phyloP scores from a whole-genome alignment of 2,113 vertebrate genomes.

The Hippocampus zosterae region DNA sequence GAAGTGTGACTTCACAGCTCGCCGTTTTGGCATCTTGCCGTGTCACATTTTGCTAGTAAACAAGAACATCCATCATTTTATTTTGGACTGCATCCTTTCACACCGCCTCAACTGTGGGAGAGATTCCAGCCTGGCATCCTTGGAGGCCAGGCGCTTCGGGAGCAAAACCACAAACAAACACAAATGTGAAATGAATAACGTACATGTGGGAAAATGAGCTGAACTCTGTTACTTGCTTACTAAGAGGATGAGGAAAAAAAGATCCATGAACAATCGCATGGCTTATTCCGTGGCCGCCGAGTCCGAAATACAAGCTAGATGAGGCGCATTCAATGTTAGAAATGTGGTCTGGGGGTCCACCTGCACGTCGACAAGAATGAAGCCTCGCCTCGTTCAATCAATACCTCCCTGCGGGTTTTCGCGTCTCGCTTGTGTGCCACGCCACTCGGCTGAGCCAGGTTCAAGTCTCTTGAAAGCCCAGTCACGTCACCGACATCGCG shows the following conservation, averaged over 20 bases:
- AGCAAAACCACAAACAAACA: not conserved
- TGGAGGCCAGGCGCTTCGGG: not conserved
- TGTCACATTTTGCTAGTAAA: not conserved
- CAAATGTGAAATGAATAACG: not conserved
- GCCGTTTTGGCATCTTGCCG: too few relatives aligned
- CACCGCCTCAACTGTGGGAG: not conserved
- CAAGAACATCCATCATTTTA: not conserved
- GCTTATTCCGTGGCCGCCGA: not conserved
- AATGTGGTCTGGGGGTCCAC: too few relatives aligned
- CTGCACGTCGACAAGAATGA: too few relatives aligned
- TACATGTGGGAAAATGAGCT: not conserved
- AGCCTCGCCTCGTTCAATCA: too few relatives aligned
- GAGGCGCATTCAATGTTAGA: too few relatives aligned
- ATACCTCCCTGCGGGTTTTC: too few relatives aligned
- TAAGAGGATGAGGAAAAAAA: not conserved
- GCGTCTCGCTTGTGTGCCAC: too few relatives aligned
- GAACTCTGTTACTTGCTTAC: not conserved
- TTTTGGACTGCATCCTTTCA: not conserved
- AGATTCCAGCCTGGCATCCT: not conserved
- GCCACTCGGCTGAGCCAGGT: too few relatives aligned
- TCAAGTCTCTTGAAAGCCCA: too few relatives aligned
- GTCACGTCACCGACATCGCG: too few relatives aligned
- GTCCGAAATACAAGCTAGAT: too few relatives aligned
- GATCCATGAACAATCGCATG: not conserved
- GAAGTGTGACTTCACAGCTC: too few relatives aligned